Evolutionary conservation across 2,797 vertebrate species (phyloP).

Genomic region (Mus caroli): DNA sequence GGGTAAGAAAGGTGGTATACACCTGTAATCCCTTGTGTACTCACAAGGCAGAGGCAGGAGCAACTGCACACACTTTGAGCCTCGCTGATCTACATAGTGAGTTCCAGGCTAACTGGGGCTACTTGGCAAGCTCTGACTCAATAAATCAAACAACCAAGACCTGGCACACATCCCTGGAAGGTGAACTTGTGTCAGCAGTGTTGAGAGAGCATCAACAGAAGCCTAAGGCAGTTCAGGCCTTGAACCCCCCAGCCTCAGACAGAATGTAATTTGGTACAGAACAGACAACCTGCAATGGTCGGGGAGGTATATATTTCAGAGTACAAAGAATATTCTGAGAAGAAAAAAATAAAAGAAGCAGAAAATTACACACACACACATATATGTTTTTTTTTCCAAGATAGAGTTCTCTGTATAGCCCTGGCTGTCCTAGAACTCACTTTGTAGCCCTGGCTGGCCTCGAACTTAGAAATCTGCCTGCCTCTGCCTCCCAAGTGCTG

Average conservation of each 20-base stretch:
- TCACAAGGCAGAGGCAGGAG: not conserved
- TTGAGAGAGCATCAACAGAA: not conserved
- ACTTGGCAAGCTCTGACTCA: not conserved
- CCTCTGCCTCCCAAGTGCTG: too few species aligned
- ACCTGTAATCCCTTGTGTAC: not conserved
- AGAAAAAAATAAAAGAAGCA: not conserved
- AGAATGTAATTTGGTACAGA: not conserved
- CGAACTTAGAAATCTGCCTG: too few species aligned
- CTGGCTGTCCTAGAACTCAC: too few species aligned
- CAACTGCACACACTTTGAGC: not conserved
- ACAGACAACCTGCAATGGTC: not conserved
- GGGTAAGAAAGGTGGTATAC: not conserved
- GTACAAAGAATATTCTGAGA: not conserved
- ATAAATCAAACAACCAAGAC: not conserved
- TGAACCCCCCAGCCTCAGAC: not conserved
- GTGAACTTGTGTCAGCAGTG: fast-evolving
- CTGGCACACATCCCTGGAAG: not conserved
- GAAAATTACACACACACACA: too few species aligned
- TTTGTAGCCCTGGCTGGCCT: too few species aligned
- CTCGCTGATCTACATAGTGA: not conserved
- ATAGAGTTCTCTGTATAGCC: too few species aligned
- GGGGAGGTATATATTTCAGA: not conserved
- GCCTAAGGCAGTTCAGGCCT: not conserved
- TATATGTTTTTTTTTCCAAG: too few species aligned
- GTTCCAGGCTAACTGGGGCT: not conserved